phyloP scores from a whole-genome alignment of 2,888 invertebrate genomes.

The Marronus borbonicus region DNA sequence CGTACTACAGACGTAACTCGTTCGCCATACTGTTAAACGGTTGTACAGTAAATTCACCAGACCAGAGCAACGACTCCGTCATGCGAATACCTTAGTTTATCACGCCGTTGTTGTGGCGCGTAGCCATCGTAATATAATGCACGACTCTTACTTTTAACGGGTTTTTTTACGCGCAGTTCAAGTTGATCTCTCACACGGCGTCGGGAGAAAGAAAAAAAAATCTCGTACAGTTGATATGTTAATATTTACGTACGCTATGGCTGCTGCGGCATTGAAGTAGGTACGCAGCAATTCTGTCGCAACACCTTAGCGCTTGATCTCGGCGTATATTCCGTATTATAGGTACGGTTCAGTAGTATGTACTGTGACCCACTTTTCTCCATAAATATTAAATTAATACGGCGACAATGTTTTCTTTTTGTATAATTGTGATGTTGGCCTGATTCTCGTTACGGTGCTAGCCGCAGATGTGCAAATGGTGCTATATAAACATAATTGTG shows the following conservation, averaged over 20 bases:
- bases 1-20: not conserved
- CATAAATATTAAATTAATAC: conserved; percentile 6
- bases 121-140: not conserved
- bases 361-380: conserved; percentile 12
- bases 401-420: not conserved
- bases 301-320: not conserved
- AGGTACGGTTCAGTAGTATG: not conserved
- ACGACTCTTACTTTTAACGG: conserved; percentile 32
- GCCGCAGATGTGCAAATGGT: no score
- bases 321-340: not conserved
- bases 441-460: not conserved
- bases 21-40: not conserved
- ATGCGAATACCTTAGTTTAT: conserved; percentile 10
- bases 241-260: conserved; percentile 9
- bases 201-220: not conserved
- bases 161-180: conserved; percentile 24
- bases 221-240: conserved; percentile 20
- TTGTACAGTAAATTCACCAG: not conserved
- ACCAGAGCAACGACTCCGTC: not conserved
- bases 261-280: not conserved
- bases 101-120: not conserved
- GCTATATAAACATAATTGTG: no score
- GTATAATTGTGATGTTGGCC: not conserved
- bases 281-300: not conserved
- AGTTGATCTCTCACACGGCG: conserved; percentile 12